phyloP scores from a whole-genome alignment of 2,113 vertebrate genomes.

The Seriola rivoliana region DNA sequence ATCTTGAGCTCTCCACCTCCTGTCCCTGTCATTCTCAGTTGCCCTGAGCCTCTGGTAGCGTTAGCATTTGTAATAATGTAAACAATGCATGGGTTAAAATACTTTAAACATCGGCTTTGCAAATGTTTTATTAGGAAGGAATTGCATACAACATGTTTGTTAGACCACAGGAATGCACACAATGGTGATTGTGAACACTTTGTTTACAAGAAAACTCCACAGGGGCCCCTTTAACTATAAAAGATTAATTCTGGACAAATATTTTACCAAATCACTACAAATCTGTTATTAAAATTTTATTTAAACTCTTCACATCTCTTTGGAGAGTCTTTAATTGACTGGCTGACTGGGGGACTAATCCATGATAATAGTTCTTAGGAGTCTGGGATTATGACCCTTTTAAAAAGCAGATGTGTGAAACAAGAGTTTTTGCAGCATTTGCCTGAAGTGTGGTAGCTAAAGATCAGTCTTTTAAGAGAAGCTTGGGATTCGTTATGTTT shows the following conservation, averaged over 20 bases:
- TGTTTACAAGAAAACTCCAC: not conserved
- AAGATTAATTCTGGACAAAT: not conserved
- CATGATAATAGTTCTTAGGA: conserved; percentile 17
- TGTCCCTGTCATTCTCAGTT: not conserved
- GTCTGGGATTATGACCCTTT: conserved; percentile 26
- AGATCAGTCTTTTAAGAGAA: conserved; percentile 32
- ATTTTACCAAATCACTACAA: not conserved
- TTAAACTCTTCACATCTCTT: not conserved
- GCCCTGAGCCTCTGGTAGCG: no score
- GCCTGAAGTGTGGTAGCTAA: not conserved
- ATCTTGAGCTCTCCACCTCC: not conserved
- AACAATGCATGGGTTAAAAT: no score
- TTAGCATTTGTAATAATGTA: no score
- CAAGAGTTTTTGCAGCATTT: not conserved
- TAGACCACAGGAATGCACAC: not conserved
- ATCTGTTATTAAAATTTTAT: not conserved
- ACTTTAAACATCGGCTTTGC: no score
- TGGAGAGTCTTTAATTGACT: not conserved
- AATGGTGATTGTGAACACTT: not conserved
- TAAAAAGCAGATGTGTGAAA: conserved; percentile 32
- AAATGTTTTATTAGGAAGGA: not conserved
- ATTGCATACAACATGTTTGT: not conserved
- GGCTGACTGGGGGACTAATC: conserved; percentile 2
- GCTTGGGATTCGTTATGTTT: conserved; percentile 7
- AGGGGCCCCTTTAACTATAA: not conserved